These are phyloP conservation scores for Novumbra hubbsi DNA, from an alignment of 2,797 vertebrate genomes.

Conservation along the genomic window DNA sequence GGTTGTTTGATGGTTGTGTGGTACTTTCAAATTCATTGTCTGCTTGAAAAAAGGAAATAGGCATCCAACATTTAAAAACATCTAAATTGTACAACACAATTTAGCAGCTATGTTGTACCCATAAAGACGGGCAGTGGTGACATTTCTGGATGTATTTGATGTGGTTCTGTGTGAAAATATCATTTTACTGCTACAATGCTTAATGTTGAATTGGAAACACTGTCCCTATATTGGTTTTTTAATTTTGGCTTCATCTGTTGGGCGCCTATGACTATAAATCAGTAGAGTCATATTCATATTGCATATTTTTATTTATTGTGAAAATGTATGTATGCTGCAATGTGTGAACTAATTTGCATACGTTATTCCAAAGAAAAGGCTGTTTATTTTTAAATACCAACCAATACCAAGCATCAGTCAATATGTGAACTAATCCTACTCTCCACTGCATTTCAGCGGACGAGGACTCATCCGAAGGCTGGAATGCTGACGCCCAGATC, in stretches of 20 bases:
- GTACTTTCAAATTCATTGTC: too few relatives aligned
- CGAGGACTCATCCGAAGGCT: slow-evolving; percentile 59
- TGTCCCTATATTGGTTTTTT: background rate
- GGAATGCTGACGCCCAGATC: slow-evolving; percentile 48
- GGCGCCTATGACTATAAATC: too few relatives aligned
- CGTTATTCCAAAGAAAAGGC: background rate
- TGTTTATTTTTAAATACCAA: background rate
- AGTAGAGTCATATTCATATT: background rate
- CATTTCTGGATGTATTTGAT: too few relatives aligned
- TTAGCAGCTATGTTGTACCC: too few relatives aligned
- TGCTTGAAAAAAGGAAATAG: too few relatives aligned
- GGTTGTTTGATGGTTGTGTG: background rate
- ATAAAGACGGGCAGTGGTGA: too few relatives aligned
- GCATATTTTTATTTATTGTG: background rate
- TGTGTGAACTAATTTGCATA: background rate
- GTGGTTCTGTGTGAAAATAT: too few relatives aligned
- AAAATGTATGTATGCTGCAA: background rate
- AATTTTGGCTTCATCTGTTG: background rate
- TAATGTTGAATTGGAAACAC: too few relatives aligned
- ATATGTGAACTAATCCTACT: slow-evolving; percentile 1
- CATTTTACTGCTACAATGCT: too few relatives aligned
- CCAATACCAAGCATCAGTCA: background rate
- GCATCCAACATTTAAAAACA: too few relatives aligned
- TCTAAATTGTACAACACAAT: too few relatives aligned
- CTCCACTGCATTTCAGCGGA: slow-evolving; percentile 42